These are phyloP conservation scores for Drosophila austrosaltans DNA, from an alignment of 2,888 invertebrate genomes.

Conservation along the genomic window DNA sequence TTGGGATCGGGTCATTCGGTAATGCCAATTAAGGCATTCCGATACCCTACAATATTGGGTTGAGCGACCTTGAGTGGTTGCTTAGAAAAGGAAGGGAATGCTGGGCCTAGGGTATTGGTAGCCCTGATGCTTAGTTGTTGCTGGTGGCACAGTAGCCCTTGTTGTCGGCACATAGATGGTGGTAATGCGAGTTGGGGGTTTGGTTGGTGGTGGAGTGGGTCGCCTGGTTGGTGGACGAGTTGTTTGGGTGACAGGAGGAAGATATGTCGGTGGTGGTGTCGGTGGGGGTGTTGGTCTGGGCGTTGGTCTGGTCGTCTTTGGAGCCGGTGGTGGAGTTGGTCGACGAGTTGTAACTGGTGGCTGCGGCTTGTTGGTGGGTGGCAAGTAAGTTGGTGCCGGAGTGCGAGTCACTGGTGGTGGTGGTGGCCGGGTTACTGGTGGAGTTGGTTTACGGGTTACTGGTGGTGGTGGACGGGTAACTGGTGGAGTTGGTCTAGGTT, in stretches of 20 bases:
- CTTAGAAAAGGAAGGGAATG: slow-evolving; percentile 79
- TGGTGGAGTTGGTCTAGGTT: slow-evolving; percentile 11
- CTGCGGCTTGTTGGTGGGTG: slow-evolving; percentile 58
- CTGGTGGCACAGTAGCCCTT: slow-evolving; percentile 53
- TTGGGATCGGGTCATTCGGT: slow-evolving; percentile 28
- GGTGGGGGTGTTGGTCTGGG: slow-evolving; percentile 23
- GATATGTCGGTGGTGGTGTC: slow-evolving; percentile 39
- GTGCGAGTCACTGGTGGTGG: slow-evolving; percentile 49
- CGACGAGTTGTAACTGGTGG: slow-evolving; percentile 53
- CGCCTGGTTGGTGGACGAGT: slow-evolving; percentile 36
- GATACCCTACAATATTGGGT: neutral
- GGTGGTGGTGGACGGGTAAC: slow-evolving; percentile 37
- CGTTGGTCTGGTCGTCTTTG: slow-evolving; percentile 41
- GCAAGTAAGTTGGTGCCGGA: slow-evolving; percentile 51
- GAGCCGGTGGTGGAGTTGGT: neutral
- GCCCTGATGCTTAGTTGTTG: slow-evolving; percentile 68
- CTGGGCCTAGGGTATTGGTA: slow-evolving; percentile 80
- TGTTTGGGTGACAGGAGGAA: slow-evolving; percentile 24
- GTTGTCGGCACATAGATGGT: slow-evolving; percentile 64
- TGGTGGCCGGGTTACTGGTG: slow-evolving; percentile 47
- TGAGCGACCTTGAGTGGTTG: slow-evolving; percentile 40
- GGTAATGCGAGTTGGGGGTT: slow-evolving; percentile 47
- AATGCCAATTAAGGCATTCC: slow-evolving; percentile 19
- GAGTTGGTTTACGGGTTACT: slow-evolving; percentile 31
- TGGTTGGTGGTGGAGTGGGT: slow-evolving; percentile 35